A percentile compares a stretch with the other conserved stretches of the same genome.
Evolutionary conservation across 2,113 vertebrate genomes (phyloP).

Genomic region (Elgaria multicarinata): DNA sequence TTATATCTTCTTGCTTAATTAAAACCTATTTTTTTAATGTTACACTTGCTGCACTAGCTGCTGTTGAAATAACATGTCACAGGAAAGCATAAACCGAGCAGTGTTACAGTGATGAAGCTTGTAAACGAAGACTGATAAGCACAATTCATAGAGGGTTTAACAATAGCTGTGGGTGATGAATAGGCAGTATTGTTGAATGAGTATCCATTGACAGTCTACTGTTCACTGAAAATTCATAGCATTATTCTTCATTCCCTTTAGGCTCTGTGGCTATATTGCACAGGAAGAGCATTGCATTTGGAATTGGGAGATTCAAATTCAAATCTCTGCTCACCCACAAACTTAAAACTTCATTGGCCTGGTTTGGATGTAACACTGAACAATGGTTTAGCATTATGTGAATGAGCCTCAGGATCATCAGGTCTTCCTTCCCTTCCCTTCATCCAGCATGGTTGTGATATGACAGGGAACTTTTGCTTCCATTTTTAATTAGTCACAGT

Average conservation of each 20-base stretch:
- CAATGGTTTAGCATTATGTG: not conserved
- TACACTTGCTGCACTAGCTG: no score
- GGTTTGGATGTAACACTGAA: not conserved
- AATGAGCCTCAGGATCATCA: not conserved
- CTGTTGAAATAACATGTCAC: no score
- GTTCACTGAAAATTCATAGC: not conserved
- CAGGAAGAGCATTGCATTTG: not conserved
- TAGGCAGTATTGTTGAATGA: not conserved
- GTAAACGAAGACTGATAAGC: not conserved
- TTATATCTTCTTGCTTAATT: no score
- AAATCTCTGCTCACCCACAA: not conserved
- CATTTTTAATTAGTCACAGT: not conserved
- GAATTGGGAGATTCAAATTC: not conserved
- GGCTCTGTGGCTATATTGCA: no score
- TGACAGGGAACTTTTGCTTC: not conserved
- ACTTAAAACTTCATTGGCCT: not conserved
- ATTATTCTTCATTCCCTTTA: no score
- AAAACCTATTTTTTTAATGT: no score
- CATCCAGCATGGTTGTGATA: not conserved
- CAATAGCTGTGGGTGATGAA: conserved; percentile 8
- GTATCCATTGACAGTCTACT: not conserved
- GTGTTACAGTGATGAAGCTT: not conserved
- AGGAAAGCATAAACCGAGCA: no score
- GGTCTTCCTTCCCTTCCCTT: not conserved
- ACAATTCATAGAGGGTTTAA: not conserved